phyloP scores from a whole-genome alignment of 2,888 invertebrate species.

The Perizoma flavofasciatum region DNA sequence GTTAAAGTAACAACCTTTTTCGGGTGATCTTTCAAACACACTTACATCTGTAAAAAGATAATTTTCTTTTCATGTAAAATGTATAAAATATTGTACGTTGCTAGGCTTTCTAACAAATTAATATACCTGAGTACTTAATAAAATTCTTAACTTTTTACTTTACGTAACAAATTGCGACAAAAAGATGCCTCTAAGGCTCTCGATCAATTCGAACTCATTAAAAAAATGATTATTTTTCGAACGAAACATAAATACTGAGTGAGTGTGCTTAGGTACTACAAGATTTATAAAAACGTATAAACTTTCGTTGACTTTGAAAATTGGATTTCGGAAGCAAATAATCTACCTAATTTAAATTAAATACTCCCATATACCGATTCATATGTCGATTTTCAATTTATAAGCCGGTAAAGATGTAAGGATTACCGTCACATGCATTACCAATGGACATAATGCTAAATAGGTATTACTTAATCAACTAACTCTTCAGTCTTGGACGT shows the following conservation, averaged over 20 bases:
- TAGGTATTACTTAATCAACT: constrained; percentile 80
- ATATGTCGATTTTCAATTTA: constrained; percentile 38
- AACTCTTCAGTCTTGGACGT: constrained; percentile 84
- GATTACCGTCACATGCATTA: constrained; percentile 64
- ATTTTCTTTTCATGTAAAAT: too few relatives aligned
- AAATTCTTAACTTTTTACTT: neutral
- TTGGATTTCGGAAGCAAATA: constrained; percentile 73
- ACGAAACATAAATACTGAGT: constrained; percentile 41
- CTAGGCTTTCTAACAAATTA: too few relatives aligned
- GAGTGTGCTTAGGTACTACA: constrained; percentile 57
- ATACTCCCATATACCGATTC: constrained; percentile 31
- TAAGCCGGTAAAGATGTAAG: constrained; percentile 46
- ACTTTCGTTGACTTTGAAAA: constrained; percentile 80
- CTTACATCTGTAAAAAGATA: too few relatives aligned
- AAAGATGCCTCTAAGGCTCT: constrained; percentile 45
- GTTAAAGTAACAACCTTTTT: constrained; percentile 44
- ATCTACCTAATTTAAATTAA: constrained; percentile 60
- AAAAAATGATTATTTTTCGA: constrained; percentile 27
- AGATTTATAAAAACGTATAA: constrained; percentile 74
- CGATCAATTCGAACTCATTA: constrained; percentile 40
- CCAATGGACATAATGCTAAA: constrained; percentile 81
- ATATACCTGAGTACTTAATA: too few relatives aligned
- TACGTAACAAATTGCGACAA: constrained; percentile 39
- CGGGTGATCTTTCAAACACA: too few relatives aligned
- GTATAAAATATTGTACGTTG: too few relatives aligned